Percentiles rank a stretch among this genome's conserved stretches.
These are phyloP conservation scores for Phodopus roborovskii DNA, from an alignment of 2,113 vertebrate genomes.

Conservation along the genomic window DNA sequence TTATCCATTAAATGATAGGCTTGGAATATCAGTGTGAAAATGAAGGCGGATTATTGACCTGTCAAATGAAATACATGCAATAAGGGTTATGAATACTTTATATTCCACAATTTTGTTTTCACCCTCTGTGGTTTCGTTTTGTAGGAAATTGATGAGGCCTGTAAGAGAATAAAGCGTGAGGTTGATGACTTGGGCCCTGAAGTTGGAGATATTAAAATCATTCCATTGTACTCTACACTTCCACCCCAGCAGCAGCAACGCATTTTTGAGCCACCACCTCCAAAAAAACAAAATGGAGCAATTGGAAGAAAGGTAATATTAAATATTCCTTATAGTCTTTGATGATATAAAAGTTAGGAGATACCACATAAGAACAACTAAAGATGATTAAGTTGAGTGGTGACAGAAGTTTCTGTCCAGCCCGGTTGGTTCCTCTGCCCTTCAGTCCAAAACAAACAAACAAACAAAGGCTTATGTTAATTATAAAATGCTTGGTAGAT, in stretches of 20 bases:
- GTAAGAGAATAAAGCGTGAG: constrained; percentile 98
- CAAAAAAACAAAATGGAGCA: constrained; percentile 95
- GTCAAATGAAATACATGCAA: neutral
- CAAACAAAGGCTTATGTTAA: no score
- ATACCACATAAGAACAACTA: neutral
- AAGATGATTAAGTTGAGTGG: neutral
- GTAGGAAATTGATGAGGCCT: constrained; percentile 98
- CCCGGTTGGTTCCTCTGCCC: no score
- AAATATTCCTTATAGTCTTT: neutral
- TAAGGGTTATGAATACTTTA: constrained; percentile 1
- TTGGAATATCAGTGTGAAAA: neutral
- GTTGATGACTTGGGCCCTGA: constrained; percentile 97
- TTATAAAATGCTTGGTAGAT: no score
- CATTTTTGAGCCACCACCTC: constrained; percentile 97
- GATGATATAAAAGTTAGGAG: neutral
- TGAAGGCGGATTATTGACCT: neutral
- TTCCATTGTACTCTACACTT: constrained; percentile 97
- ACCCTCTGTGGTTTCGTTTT: constrained; percentile 74
- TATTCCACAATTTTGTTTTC: constrained; percentile 52
- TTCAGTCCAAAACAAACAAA: no score
- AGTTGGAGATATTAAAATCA: constrained; percentile 98
- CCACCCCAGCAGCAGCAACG: constrained; percentile 97
- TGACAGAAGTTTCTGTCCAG: no score
- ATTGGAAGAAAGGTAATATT: constrained; percentile 95
- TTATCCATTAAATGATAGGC: neutral